These are phyloP conservation scores for Acipenser ruthenus DNA, from an alignment of 2,797 vertebrate genomes.

Conservation along the genomic window DNA sequence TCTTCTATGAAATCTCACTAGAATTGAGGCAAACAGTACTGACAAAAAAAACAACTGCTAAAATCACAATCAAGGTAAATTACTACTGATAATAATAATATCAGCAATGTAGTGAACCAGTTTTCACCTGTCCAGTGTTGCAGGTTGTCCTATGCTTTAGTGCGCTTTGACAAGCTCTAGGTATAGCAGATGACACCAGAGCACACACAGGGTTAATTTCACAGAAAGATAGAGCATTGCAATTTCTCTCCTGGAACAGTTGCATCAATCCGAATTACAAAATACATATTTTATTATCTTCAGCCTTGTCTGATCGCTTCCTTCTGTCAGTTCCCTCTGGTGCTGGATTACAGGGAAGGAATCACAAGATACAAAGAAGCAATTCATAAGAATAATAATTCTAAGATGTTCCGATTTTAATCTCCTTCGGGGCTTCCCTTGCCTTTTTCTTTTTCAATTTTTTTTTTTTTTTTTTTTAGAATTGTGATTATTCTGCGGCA, in stretches of 20 bases:
- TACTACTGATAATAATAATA: too few species aligned
- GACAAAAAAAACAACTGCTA: too few species aligned
- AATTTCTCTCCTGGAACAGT: background rate
- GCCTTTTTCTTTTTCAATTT: background rate
- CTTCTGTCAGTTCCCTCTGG: conserved; percentile 16
- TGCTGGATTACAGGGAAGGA: conserved; percentile 18
- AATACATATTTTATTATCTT: conserved; percentile 8
- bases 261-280: background rate
- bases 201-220: background rate
- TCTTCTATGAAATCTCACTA: too few species aligned
- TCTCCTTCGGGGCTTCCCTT: conserved; percentile 8
- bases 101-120: background rate
- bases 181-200: background rate
- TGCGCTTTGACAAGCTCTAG: background rate
- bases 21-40: too few species aligned
- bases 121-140: background rate
- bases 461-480: too few species aligned
- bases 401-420: conserved; percentile 18
- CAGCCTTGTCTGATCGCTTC: conserved; percentile 15
- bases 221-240: background rate
- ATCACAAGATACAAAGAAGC: conserved; percentile 21
- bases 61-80: too few species aligned
- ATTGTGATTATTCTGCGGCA: too few species aligned
- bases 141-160: too few species aligned
- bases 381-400: conserved; percentile 14